phyloP scores from a whole-genome alignment of 2,113 vertebrate genomes.

The Lamprologus lemairii region DNA sequence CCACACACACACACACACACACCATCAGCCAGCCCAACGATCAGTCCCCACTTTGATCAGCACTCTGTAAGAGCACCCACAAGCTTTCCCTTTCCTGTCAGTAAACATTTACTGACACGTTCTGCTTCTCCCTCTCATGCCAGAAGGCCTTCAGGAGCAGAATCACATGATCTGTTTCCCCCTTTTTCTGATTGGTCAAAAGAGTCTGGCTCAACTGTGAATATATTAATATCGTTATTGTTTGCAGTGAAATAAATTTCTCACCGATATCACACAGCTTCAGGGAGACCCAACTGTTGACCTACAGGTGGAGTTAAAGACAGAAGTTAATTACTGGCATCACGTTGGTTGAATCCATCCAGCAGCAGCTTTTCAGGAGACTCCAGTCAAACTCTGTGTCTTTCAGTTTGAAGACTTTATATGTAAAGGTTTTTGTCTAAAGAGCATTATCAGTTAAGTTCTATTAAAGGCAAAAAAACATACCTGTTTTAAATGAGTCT shows the following conservation, averaged over 20 bases:
- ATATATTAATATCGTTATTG: fast-evolving
- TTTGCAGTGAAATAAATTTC: neutral
- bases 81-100: neutral
- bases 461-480: neutral
- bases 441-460: fast-evolving
- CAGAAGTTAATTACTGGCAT: neutral
- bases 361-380: neutral
- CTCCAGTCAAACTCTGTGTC: neutral
- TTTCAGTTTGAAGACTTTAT: neutral
- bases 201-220: neutral
- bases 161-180: neutral
- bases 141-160: fast-evolving
- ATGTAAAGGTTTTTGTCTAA: neutral
- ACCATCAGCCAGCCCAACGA: fast-evolving
- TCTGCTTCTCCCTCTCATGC: neutral
- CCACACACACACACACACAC: too few relatives aligned
- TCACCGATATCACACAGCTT: slow-evolving; percentile 82
- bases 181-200: neutral
- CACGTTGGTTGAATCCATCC: fast-evolving
- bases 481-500: fast-evolving
- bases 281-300: slow-evolving; percentile 79
- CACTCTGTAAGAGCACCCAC: neutral
- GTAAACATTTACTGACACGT: neutral
- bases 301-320: slow-evolving; percentile 50
- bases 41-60: neutral